A percentile compares a stretch with the other conserved stretches of the same genome.
These are phyloP conservation scores for Falco punctatus DNA, from an alignment of 2,113 vertebrate species.

Conservation along the genomic window DNA sequence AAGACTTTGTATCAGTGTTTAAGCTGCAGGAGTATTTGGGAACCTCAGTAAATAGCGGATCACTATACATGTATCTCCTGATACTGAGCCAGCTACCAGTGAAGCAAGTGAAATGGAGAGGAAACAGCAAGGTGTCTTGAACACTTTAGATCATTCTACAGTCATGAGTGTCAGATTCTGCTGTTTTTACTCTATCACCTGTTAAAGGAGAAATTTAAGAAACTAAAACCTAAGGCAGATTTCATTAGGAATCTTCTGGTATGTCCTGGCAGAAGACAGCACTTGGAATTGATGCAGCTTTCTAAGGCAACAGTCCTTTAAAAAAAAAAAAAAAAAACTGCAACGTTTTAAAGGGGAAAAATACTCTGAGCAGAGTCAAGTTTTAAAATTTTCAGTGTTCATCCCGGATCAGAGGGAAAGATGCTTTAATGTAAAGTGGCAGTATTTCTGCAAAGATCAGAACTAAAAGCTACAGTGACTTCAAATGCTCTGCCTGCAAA, in stretches of 20 bases:
- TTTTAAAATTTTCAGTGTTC: background rate
- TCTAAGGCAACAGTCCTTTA: background rate
- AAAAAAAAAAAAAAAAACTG: background rate
- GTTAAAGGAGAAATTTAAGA: background rate
- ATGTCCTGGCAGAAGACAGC: background rate
- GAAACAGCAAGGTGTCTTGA: background rate
- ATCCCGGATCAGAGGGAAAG: background rate
- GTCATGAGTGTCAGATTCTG: background rate
- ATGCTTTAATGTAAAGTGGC: background rate
- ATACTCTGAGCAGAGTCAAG: background rate
- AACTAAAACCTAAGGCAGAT: background rate
- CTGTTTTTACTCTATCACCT: background rate
- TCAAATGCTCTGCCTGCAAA: background rate
- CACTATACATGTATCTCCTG: background rate
- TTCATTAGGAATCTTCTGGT: background rate
- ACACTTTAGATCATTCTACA: background rate
- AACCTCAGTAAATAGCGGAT: background rate
- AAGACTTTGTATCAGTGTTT: background rate
- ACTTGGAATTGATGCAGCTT: background rate
- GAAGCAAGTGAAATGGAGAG: background rate
- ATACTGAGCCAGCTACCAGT: background rate
- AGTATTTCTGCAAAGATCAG: background rate
- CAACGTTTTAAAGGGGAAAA: background rate
- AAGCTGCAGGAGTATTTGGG: background rate
- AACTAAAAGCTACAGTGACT: background rate